phyloP scores from a whole-genome alignment of 2,888 invertebrate species.

The Agrotis segetum region DNA sequence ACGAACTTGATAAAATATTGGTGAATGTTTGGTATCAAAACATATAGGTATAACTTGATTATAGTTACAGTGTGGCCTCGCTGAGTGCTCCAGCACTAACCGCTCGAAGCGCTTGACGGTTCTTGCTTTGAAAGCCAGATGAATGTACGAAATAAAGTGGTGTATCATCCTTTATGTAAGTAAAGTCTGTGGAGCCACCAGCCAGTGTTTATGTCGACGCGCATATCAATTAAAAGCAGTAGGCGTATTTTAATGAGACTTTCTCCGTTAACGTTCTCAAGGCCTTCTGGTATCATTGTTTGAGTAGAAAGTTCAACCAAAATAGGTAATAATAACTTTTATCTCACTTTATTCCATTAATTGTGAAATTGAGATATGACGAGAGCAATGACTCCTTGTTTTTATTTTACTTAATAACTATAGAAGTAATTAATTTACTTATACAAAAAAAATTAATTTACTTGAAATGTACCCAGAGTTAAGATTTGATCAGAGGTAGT shows the following conservation, averaged over 20 bases:
- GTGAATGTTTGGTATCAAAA: constrained; percentile 13
- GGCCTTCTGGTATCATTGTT: constrained; percentile 48
- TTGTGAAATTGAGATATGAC: constrained; percentile 9
- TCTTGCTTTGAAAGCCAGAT: constrained; percentile 31
- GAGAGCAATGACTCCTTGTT: constrained; percentile 1
- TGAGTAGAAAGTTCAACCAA: constrained; percentile 38
- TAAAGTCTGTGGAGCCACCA: constrained; percentile 24
- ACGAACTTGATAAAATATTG: constrained; percentile 34
- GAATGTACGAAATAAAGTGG: constrained; percentile 27
- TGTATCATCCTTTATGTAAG: constrained; percentile 45
- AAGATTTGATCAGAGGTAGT: background rate
- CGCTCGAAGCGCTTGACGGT: constrained; percentile 20
- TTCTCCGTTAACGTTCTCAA: constrained; percentile 55
- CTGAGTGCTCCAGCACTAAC: constrained; percentile 40
- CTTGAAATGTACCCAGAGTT: background rate
- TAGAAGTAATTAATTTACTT: background rate
- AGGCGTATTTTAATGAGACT: constrained; percentile 51
- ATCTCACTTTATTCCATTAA: constrained; percentile 9
- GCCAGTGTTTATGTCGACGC: constrained; percentile 42
- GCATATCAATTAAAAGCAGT: constrained; percentile 54
- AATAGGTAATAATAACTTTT: constrained; percentile 25
- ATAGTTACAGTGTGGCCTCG: constrained; percentile 35
- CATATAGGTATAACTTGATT: constrained; percentile 15
- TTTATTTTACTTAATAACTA: background rate
- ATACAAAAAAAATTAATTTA: background rate